phyloP scores from a whole-genome alignment of 2,113 vertebrate genomes.

The Macrotis lagotis region DNA sequence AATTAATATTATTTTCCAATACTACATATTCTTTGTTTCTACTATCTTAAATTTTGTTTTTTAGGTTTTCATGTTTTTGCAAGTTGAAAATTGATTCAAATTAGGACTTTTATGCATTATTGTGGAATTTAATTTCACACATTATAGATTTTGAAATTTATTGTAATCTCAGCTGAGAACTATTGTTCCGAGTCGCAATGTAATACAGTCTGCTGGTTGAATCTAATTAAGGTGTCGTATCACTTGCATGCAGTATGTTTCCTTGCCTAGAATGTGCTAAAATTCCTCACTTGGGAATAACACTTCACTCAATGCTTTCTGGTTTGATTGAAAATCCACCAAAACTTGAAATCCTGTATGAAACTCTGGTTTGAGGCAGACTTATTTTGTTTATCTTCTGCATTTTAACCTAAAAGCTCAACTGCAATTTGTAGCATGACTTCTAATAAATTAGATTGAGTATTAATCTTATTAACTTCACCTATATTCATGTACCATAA shows the following conservation, averaged over 20 bases:
- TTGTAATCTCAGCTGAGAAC: conserved; percentile 69
- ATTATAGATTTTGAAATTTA: conserved; percentile 78
- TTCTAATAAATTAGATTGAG: background rate
- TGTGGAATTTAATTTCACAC: conserved; percentile 78
- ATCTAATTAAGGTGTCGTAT: conserved; percentile 74
- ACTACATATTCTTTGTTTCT: conserved; percentile 70
- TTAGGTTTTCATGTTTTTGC: conserved; percentile 73
- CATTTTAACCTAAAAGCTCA: conserved; percentile 60
- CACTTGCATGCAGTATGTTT: conserved; percentile 63
- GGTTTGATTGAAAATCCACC: conserved; percentile 60
- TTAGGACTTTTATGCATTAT: conserved; percentile 65
- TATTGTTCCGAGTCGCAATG: conserved; percentile 71
- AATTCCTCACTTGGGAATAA: conserved; percentile 68
- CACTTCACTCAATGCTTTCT: conserved; percentile 44
- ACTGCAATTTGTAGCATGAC: conserved; percentile 44
- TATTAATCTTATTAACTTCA: conserved; percentile 51
- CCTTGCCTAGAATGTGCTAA: conserved; percentile 64
- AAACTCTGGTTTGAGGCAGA: conserved; percentile 45
- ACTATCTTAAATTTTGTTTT: conserved; percentile 70
- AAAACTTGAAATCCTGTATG: conserved; percentile 40
- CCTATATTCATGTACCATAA: conserved; percentile 52
- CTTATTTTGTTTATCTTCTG: conserved; percentile 31
- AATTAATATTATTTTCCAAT: conserved; percentile 68
- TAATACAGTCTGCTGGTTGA: conserved; percentile 75
- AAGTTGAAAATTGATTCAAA: conserved; percentile 79